Evolutionary conservation across 2,888 invertebrate genomes (phyloP), one percentile per base, ranked within the genome.

Genomic region (Tromatobia lineatoria): DNA sequence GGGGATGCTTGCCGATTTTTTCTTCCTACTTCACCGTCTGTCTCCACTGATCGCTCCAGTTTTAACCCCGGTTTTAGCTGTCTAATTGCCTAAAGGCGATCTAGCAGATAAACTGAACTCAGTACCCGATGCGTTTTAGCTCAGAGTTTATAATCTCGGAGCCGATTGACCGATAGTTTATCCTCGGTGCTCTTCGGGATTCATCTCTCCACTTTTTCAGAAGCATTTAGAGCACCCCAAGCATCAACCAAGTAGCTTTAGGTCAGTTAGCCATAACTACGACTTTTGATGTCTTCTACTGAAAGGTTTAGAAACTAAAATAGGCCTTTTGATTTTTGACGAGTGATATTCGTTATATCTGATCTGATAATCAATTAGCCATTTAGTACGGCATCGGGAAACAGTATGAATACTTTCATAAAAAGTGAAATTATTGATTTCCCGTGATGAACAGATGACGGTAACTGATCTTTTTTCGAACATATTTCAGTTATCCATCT

Each of bases 41-140:
- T 13, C 59, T 67, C n/a, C 52, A 29, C 20, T 71, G 50, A 50
- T 50, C 47, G 59, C 73, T 84, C 64, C 54, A 54, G 52, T 81
- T 75, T 79, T 66, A 77, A 67, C 34, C 78, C 47, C 42, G 71
- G 71, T 69, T 67, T 75, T 64, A 85, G 85, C 85, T 76, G 83
- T 82, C 81, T 83, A 86, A 83, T 88, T 88, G 67, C 80, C 25
- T 38, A 59, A 70, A 61, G 59, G 57, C 85, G 84, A 87, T 85
- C 54, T 23, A 18, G 11, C 80, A 66, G 82, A 77, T 75, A 82
- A 82, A 82, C 69, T 34, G 50, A 23, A 34, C 59, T 15, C 15
- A 3, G 20, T n/a, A 45, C 45, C 29, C 7, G 45, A 23, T 45
- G 45, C 45, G 59, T 18, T 73, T 25, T 25, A 34, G 42, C 45